Conservation (phyloP, 1,140 invertebrate species). For the Lordiphosa mommai region DNA sequence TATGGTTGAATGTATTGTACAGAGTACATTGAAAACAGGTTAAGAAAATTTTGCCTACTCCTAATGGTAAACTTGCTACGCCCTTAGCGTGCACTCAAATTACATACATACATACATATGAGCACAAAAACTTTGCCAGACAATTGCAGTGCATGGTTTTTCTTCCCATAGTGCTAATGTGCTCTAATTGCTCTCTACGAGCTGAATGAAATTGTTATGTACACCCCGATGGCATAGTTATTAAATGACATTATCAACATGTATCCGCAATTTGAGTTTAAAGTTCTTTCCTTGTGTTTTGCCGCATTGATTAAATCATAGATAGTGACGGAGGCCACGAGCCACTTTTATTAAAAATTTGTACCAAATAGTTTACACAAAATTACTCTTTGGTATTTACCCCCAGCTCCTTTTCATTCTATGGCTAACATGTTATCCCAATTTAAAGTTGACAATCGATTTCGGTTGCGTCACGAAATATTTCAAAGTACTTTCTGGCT, state of each 20-base stretch:
- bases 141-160: conserved; percentile 25
- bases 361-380: not conserved
- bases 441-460: conserved; percentile 27
- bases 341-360: not conserved
- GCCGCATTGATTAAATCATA: conserved; percentile 34
- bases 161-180: conserved; percentile 40
- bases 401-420: not conserved
- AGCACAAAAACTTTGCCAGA: conserved; percentile 6
- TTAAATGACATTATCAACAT: conserved; percentile 23
- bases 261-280: conserved; percentile 7
- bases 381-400: not conserved
- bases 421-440: conserved; percentile 3
- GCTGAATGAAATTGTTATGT: conserved; percentile 6
- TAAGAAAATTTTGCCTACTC: too few species aligned
- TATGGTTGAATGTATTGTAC: too few species aligned
- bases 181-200: conserved; percentile 34
- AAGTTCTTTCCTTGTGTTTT: conserved; percentile 18
- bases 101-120: not conserved
- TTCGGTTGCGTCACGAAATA: conserved; percentile 20
- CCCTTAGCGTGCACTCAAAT: too few species aligned
- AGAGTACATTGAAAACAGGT: too few species aligned
- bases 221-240: conserved; percentile 18
- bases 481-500: conserved; percentile 38
- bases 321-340: not conserved
- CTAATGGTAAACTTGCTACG: too few species aligned